Base-by-base conservation (phyloP, 1,140 invertebrate species). In the Arion vulgaris region DNA sequence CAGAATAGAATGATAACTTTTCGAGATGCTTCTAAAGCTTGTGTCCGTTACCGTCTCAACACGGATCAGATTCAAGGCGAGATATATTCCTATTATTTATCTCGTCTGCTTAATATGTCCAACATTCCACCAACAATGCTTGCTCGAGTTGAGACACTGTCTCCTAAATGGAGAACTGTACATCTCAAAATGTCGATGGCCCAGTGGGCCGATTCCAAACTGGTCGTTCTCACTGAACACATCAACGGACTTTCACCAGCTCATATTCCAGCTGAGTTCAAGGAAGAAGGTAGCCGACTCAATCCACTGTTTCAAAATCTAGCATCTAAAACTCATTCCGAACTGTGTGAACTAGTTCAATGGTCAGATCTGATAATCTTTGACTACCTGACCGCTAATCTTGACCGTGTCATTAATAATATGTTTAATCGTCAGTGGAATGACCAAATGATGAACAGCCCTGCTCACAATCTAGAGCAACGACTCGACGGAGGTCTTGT, bases 351-450 rank as follows among this genome's bases (percentile, higher is more conserved):
- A 88, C 91, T 97, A 78, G 95, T 96, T n/a, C 96, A 97, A 92
- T 97, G 96, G 96, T 96, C 96, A 23, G 96, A 97, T 93, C 92
- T 97, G 83, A 95, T 97, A 69, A 93, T 97, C 49, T 96, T 97
- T 91, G 96, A 97, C 93, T 97, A 97, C 93, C 92, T 97, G 83
- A 97, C 96, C 5, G 96, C 96, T 57, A 97, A 97, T 93, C 93
- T 97, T 87, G 96, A 97, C 92, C 94, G 96, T 72, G 95, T 97
- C 85, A 96, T 97, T 19, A 97, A 97, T 92, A 97, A 97, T 92
- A 92, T 97, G 88, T 96, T 96, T 91, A 97, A 97, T 92, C 95
- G 95, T 87, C 96, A 97, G 91, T 97, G 96, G 96, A 97, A 97
- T 92, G 94, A 95, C 17, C 95, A 95, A 85, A 97, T 97, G 91